These are phyloP conservation scores for Papilio polyxenes DNA, from an alignment of 1,140 invertebrate species.

Conservation along the genomic window DNA sequence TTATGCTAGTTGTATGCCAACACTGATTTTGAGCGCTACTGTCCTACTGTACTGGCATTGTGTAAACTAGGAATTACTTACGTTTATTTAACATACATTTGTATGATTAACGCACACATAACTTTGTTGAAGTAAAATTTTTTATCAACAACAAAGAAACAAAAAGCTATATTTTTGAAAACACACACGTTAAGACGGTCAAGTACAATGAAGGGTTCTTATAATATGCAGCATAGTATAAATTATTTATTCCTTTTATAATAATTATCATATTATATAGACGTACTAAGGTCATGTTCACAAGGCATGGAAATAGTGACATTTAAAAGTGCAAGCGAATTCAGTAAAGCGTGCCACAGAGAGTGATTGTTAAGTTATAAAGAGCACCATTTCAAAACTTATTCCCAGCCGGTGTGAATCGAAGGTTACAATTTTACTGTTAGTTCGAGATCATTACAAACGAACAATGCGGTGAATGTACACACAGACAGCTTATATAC, in stretches of 20 bases:
- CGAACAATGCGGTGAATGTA: slow-evolving; percentile 26
- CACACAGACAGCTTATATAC: slow-evolving; percentile 26
- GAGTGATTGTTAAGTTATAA: slow-evolving; percentile 30
- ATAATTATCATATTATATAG: background rate
- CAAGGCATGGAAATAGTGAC: slow-evolving; percentile 18
- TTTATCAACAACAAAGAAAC: background rate
- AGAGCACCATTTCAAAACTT: slow-evolving; percentile 35
- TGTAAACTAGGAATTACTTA: background rate
- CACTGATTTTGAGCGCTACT: too few species aligned
- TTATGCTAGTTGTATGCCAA: too few species aligned
- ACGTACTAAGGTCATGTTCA: background rate
- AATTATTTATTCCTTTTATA: too few species aligned
- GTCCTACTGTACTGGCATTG: too few species aligned
- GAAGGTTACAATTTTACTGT: slow-evolving; percentile 36
- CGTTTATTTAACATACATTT: background rate
- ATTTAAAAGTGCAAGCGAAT: slow-evolving; percentile 33
- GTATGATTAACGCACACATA: background rate
- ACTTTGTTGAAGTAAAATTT: background rate
- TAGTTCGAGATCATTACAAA: slow-evolving; percentile 26
- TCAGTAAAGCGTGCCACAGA: slow-evolving; percentile 29
- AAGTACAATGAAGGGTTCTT: too few species aligned
- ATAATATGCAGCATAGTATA: too few species aligned
- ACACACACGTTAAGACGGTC: too few species aligned
- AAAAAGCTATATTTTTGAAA: too few species aligned
- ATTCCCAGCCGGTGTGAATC: slow-evolving; percentile 28